phyloP scores from a whole-genome alignment of 2,888 invertebrate genomes.

The Cephonodes hylas region DNA sequence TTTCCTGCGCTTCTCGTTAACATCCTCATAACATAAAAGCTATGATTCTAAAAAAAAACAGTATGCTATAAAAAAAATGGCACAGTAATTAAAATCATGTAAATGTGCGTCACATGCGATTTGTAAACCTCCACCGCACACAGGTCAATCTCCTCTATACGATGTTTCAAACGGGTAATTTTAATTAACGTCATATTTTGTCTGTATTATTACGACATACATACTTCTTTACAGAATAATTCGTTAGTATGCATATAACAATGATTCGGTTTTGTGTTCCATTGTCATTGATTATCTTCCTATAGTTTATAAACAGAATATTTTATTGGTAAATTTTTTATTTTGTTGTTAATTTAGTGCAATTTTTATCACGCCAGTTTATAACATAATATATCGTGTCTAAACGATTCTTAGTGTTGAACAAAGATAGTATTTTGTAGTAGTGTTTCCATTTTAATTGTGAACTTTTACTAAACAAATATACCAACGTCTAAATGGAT shows the following conservation, averaged over 20 bases:
- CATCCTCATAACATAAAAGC: background rate
- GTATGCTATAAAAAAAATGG: background rate
- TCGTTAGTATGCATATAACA: background rate
- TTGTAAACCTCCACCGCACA: background rate
- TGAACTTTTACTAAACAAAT: slow-evolving; percentile 47
- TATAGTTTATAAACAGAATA: slow-evolving; percentile 23
- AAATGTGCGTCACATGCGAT: background rate
- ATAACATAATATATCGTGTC: slow-evolving; percentile 9
- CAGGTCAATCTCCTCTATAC: background rate
- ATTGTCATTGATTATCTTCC: slow-evolving; percentile 6
- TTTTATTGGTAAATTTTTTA: slow-evolving; percentile 36
- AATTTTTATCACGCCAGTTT: slow-evolving; percentile 41
- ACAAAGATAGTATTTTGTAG: slow-evolving; percentile 60
- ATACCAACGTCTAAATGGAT: slow-evolving; percentile 43
- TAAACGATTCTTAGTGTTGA: slow-evolving; percentile 27
- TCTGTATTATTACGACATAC: background rate
- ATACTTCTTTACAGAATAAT: background rate
- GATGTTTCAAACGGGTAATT: background rate
- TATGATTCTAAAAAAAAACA: background rate
- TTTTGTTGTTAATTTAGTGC: slow-evolving; percentile 53
- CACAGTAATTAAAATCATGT: background rate
- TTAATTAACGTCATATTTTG: background rate
- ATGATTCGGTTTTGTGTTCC: background rate
- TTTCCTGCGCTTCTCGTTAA: background rate
- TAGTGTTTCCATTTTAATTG: slow-evolving; percentile 51